These are phyloP conservation scores for Acridotheres tristis DNA, from an alignment of 2,797 vertebrate species.

Conservation along the genomic window DNA sequence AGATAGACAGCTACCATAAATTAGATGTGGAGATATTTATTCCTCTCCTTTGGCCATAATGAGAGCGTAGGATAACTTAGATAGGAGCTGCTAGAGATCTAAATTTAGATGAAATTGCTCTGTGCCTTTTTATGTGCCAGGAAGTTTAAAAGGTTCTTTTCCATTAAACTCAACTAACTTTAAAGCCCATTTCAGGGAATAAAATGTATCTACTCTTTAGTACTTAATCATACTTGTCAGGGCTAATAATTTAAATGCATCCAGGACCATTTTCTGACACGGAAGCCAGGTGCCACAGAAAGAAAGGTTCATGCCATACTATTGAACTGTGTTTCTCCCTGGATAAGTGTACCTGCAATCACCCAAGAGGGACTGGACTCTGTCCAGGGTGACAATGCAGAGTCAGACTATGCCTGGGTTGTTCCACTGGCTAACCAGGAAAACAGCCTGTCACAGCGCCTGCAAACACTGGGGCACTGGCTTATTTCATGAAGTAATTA, in stretches of 20 bases:
- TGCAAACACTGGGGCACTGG: neutral
- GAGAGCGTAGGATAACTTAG: neutral
- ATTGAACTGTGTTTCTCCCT: neutral
- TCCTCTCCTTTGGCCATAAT: neutral
- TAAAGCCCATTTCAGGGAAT: neutral
- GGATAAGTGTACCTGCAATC: fast-evolving
- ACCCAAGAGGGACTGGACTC: too few species aligned
- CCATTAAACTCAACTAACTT: neutral
- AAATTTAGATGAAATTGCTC: constrained; percentile 7
- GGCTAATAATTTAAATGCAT: constrained; percentile 8
- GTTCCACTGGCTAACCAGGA: neutral
- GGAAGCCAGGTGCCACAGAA: neutral
- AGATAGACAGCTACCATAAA: neutral
- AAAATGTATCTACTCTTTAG: neutral
- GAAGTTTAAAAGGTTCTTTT: neutral
- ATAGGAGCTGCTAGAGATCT: neutral
- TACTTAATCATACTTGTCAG: constrained; percentile 10
- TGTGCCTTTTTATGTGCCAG: neutral
- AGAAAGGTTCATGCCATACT: neutral
- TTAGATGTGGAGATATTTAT: neutral
- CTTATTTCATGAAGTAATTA: neutral
- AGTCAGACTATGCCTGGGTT: neutral
- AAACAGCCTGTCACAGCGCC: neutral
- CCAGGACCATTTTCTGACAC: neutral
- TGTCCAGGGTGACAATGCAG: fast-evolving